Conservation (phyloP, 2,888 invertebrate genomes). For the Netelia melanura region DNA sequence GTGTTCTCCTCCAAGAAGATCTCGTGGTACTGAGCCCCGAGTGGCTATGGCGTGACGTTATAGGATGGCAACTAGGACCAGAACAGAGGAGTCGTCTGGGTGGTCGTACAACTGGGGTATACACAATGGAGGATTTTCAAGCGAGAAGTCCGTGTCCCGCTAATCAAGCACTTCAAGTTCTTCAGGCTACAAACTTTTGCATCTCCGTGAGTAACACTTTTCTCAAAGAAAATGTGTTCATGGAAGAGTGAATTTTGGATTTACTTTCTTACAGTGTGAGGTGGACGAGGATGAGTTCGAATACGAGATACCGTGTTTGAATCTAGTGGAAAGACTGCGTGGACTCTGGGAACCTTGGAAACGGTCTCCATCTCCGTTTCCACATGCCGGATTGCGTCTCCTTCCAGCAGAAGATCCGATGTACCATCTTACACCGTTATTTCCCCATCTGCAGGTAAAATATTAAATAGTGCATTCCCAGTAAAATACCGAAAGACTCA, state of each 20-base stretch:
- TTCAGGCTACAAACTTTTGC: constrained; percentile 90
- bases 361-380: constrained; percentile 84
- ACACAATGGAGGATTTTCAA: constrained; percentile 91
- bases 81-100: constrained; percentile 85
- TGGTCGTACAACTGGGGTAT: constrained; percentile 89
- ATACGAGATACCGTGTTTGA: constrained; percentile 91
- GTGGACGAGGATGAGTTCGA: constrained; percentile 89
- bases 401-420: constrained; percentile 86
- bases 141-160: constrained; percentile 90
- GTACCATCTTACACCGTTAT: constrained; percentile 88
- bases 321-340: constrained; percentile 88
- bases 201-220: constrained; percentile 85
- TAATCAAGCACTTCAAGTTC: constrained; percentile 88
- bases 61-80: constrained; percentile 88
- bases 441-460: constrained; percentile 88
- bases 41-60: constrained; percentile 89
- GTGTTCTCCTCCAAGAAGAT: constrained; percentile 86
- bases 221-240: neutral
- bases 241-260: no score
- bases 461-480: neutral
- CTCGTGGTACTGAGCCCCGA: constrained; percentile 88
- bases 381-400: constrained; percentile 89
- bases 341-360: constrained; percentile 89
- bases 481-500: neutral
- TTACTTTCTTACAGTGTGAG: constrained; percentile 86